Evolutionary conservation across 2,797 vertebrate species (phyloP).

Genomic region (Macropus fuliginosus): DNA sequence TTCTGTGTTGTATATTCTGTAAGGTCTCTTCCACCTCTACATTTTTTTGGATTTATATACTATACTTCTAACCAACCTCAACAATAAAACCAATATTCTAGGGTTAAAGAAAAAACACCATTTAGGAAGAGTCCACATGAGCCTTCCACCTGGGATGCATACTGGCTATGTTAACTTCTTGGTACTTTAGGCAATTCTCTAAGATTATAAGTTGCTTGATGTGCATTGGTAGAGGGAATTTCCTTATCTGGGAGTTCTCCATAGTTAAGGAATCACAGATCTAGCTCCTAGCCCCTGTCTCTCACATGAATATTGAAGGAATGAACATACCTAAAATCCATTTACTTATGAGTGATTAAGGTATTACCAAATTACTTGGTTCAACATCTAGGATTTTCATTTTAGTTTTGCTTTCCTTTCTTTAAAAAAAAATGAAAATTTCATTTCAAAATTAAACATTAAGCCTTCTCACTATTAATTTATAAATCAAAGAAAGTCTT

Average conservation of each 20-base stretch:
- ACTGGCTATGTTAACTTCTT: not conserved
- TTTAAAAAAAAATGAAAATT: not conserved
- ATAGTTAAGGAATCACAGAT: not conserved
- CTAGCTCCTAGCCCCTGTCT: not conserved
- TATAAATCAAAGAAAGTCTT: constrained; percentile 23
- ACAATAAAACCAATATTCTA: not conserved
- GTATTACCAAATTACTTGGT: not conserved
- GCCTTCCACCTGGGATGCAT: too few species aligned
- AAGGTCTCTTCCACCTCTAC: not conserved
- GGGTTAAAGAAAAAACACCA: too few species aligned
- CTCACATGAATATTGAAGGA: not conserved
- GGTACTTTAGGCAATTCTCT: not conserved
- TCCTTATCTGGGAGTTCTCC: not conserved
- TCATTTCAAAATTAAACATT: not conserved
- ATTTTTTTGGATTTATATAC: not conserved
- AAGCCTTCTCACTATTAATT: not conserved
- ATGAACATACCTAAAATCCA: not conserved
- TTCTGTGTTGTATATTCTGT: not conserved
- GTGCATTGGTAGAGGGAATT: not conserved
- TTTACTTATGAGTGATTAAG: not conserved
- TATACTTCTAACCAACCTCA: not conserved
- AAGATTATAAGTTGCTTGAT: not conserved
- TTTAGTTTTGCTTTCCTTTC: not conserved
- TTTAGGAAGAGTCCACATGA: not conserved
- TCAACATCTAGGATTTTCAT: not conserved